Evolutionary conservation across 2,888 invertebrate genomes (phyloP), one percentile per base, ranked within the genome.

Genomic region (Melangyna quadrimaculata): DNA sequence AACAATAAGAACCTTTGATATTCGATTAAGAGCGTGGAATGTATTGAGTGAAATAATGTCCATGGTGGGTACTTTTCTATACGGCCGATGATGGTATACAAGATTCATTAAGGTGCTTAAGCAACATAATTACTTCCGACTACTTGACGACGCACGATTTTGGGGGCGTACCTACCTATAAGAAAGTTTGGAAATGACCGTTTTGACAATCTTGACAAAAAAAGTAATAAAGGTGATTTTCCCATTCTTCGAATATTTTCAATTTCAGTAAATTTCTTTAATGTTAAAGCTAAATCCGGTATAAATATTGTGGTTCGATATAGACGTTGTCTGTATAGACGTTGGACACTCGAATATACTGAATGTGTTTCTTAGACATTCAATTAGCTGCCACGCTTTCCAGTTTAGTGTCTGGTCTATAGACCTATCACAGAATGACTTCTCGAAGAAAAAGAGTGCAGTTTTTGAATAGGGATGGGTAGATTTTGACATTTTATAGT

Each of bases 91-190:
- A 45, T 48, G 51, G 70, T 74, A 74, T 74, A 59, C 65, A 71
- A 70, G 74, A 79, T 75, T 83, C 79, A 83, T 83, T 83, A 75
- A 69, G 74, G 74, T 74, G 83, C 79, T 83, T 65, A 83, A 43
- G 79, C 22, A 74, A 57, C 35, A 57, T 83, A 57, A 71, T 22
- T 59, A 57, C 73, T 83, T 78, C 73, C 51, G 51, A 24, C 19
- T 10, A 45, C n/a, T n/a, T 5, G 37, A 2, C 71, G 57, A 57
- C 72, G 24, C n/a, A n/a, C n/a, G n/a, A n/a, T 72, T 72, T 78
- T 32, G 17, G 6, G n/a, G n/a, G n/a, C n/a, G n/a, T n/a, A n/a
- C n/a, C n/a, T n/a, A n/a, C n/a, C n/a, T 32, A 29, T 1, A 29
- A 0, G 2, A 12, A 32, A 17, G 17, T 4, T 57, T 7, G 10